phyloP scores from a whole-genome alignment of 2,797 vertebrate species.

The Centropyge bicolor region DNA sequence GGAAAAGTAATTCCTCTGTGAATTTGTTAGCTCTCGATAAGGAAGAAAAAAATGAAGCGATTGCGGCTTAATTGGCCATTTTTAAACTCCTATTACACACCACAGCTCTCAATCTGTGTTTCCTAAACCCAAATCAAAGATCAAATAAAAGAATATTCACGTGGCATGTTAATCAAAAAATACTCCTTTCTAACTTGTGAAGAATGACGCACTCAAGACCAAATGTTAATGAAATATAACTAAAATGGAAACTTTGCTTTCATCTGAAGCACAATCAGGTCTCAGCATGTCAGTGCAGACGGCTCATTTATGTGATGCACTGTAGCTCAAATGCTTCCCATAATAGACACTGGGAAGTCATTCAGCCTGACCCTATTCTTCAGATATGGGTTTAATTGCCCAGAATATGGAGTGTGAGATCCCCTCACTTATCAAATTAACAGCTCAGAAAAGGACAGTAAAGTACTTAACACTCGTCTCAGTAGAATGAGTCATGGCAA shows the following conservation, averaged over 20 bases:
- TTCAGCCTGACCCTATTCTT: slow-evolving; percentile 75
- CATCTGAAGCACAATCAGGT: slow-evolving; percentile 3
- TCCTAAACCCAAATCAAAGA: slow-evolving; percentile 22
- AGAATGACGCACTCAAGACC: background rate
- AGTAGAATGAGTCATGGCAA: slow-evolving; percentile 55
- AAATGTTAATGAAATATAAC: slow-evolving; percentile 30
- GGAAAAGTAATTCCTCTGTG: slow-evolving; percentile 34
- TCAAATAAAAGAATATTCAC: background rate
- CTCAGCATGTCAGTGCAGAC: slow-evolving; percentile 12
- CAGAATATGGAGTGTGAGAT: slow-evolving; percentile 78
- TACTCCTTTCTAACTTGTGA: background rate
- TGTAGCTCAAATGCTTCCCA: slow-evolving; percentile 63
- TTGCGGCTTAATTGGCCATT: slow-evolving; percentile 32
- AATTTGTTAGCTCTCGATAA: slow-evolving; percentile 28
- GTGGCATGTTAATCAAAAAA: background rate
- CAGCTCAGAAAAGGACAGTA: slow-evolving; percentile 72
- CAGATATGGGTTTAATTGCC: slow-evolving; percentile 80
- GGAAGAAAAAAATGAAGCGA: slow-evolving; percentile 7
- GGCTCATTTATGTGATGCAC: slow-evolving; percentile 39
- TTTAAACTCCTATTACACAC: slow-evolving; percentile 2
- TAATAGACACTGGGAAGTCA: slow-evolving; percentile 76
- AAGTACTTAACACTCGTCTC: slow-evolving; percentile 70
- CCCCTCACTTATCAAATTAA: slow-evolving; percentile 83
- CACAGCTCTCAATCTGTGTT: background rate
- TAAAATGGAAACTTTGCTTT: slow-evolving; percentile 54